Conservation (phyloP, 2,113 vertebrate genomes). For the Ascaphus truei region DNA sequence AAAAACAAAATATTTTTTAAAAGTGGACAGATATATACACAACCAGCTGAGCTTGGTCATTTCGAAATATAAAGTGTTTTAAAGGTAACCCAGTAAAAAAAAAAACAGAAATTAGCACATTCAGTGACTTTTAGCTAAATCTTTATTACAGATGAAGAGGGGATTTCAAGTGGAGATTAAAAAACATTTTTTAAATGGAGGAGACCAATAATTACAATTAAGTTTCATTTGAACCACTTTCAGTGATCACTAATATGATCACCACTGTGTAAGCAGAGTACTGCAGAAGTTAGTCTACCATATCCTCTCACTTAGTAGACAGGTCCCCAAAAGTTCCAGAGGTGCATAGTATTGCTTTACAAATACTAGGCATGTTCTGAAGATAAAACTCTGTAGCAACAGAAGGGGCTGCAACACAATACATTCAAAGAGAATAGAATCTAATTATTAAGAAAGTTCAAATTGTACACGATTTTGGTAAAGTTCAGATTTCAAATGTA, state of each 20-base stretch:
- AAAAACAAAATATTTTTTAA: constrained; percentile 32
- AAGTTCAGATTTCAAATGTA: too few relatives aligned
- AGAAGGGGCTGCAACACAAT: too few relatives aligned
- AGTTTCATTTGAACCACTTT: constrained; percentile 10
- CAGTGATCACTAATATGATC: constrained; percentile 19
- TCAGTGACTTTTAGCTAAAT: too few relatives aligned
- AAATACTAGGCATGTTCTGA: background rate
- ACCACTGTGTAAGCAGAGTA: background rate
- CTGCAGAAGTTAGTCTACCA: background rate
- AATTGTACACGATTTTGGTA: too few relatives aligned
- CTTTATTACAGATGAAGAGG: too few relatives aligned
- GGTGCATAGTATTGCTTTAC: background rate
- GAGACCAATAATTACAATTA: constrained; percentile 21
- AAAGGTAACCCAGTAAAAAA: background rate
- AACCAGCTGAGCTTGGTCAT: background rate
- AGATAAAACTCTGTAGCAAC: too few relatives aligned
- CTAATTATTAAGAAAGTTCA: too few relatives aligned
- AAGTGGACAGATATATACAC: background rate
- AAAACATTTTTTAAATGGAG: background rate
- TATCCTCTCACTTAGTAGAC: constrained; percentile 1
- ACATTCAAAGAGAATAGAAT: too few relatives aligned
- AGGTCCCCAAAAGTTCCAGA: constrained; percentile 6
- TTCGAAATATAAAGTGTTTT: background rate
- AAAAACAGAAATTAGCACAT: background rate
- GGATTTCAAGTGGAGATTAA: background rate